Conservation (phyloP, 2,113 vertebrate species). For the Nematolebias whitei region DNA sequence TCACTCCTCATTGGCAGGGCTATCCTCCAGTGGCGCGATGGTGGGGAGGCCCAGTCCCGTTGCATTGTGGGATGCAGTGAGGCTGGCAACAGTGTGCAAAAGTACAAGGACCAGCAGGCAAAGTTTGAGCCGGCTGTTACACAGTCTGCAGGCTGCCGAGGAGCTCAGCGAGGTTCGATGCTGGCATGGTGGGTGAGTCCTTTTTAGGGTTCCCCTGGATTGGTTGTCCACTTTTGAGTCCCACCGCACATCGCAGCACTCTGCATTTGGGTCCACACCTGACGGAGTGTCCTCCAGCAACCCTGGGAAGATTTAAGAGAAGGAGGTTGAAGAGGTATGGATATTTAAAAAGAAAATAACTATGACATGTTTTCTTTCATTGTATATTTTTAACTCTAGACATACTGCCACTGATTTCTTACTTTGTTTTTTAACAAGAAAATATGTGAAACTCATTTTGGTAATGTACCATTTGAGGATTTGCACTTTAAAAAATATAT, state of each 20-base stretch:
- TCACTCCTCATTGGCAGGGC: constrained; percentile 91
- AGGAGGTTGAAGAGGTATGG: neutral
- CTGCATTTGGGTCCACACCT: constrained; percentile 85
- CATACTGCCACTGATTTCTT: too few species aligned
- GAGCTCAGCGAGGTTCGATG: constrained; percentile 90
- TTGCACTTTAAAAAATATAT: too few species aligned
- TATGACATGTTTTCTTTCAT: neutral
- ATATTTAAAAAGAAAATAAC: neutral
- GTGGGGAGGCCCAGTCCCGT: constrained; percentile 87
- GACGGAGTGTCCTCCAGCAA: constrained; percentile 92
- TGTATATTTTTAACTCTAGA: too few species aligned
- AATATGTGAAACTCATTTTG: too few species aligned
- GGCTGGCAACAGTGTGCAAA: constrained; percentile 94
- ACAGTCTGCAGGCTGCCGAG: constrained; percentile 94
- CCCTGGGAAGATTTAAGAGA: constrained; percentile 76
- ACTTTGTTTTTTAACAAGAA: too few species aligned
- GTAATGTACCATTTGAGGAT: too few species aligned
- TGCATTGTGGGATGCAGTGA: constrained; percentile 93
- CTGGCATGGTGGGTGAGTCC: constrained; percentile 89
- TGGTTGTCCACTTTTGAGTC: constrained; percentile 85
- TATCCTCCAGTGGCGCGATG: constrained; percentile 88
- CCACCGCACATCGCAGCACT: constrained; percentile 98
- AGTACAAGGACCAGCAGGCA: constrained; percentile 95
- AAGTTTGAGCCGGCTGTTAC: constrained; percentile 94
- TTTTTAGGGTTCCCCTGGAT: constrained; percentile 85